phyloP scores from a whole-genome alignment of 2,888 invertebrate genomes.

The Alviniconcha strummeri region DNA sequence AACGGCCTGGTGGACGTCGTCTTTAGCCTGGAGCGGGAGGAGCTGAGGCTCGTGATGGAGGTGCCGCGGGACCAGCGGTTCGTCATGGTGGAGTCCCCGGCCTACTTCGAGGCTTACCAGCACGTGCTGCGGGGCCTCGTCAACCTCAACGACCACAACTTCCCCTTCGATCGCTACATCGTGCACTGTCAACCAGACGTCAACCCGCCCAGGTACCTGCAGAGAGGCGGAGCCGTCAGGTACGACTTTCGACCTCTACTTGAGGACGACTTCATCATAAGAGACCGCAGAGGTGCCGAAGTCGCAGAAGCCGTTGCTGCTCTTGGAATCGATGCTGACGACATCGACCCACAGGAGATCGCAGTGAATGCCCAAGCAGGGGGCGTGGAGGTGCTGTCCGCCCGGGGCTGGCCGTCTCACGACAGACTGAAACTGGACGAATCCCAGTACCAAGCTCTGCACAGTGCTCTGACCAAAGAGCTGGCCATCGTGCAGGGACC shows the following conservation, averaged over 20 bases:
- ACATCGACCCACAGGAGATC: conserved; percentile 16
- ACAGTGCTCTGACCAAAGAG: conserved; percentile 64
- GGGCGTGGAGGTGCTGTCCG: conserved; percentile 12
- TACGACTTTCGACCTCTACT: conserved; percentile 52
- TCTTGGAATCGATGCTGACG: conserved; percentile 18
- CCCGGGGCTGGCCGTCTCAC: conserved; percentile 53
- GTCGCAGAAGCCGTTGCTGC: conserved; percentile 21
- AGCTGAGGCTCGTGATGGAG: conserved; percentile 24
- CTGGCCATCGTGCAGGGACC: conserved; percentile 78
- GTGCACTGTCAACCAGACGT: conserved; percentile 50
- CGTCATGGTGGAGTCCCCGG: conserved; percentile 84
- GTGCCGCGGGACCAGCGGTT: conserved; percentile 43
- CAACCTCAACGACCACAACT: conserved; percentile 73
- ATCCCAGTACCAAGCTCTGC: conserved; percentile 65
- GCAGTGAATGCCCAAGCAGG: conserved; percentile 16
- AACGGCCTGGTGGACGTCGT: conserved; percentile 58
- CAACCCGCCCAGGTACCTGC: conserved; percentile 52
- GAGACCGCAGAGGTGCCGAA: conserved; percentile 12
- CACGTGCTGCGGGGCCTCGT: conserved; percentile 84
- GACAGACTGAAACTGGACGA: conserved; percentile 52
- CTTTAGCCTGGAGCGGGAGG: conserved; percentile 44
- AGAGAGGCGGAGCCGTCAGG: conserved; percentile 4
- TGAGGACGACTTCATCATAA: conserved; percentile 42
- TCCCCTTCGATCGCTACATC: conserved; percentile 58
- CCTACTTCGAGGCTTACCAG: conserved; percentile 88